Conservation (phyloP, 2,797 vertebrate species). For the Salmo trutta region DNA sequence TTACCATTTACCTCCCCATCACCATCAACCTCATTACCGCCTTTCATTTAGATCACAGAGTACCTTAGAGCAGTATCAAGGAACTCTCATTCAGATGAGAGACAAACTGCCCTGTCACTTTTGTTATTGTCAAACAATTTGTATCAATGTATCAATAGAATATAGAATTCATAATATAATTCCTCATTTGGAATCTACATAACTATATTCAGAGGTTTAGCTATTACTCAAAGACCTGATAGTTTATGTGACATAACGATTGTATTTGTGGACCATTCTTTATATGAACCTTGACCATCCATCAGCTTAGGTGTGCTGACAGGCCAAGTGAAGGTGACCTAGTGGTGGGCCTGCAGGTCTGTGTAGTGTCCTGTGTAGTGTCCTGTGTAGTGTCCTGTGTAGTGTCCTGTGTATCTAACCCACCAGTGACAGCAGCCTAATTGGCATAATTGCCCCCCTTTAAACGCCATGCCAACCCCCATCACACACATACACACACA, state of each 20-base stretch:
- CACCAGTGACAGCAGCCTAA: conserved; percentile 50
- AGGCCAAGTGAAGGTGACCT: conserved; percentile 32
- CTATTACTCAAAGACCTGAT: neutral
- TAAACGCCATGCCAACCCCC: conserved; percentile 20
- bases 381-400: too few relatives aligned
- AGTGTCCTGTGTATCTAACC: conserved; percentile 13
- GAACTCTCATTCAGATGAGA: too few relatives aligned
- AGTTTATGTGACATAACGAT: neutral
- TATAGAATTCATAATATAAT: too few relatives aligned
- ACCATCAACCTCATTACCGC: neutral
- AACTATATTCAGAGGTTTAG: too few relatives aligned
- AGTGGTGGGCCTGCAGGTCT: conserved; percentile 17
- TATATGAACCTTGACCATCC: conserved; percentile 6
- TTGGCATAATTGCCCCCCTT: conserved; percentile 58
- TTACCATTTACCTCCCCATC: neutral
- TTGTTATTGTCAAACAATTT: too few relatives aligned
- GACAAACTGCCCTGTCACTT: too few relatives aligned
- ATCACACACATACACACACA: conserved; percentile 5
- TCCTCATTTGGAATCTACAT: too few relatives aligned
- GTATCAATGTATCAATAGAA: too few relatives aligned
- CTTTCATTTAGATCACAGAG: too few relatives aligned
- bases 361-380: too few relatives aligned
- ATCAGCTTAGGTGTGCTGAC: conserved; percentile 35
- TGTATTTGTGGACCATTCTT: neutral
- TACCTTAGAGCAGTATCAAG: too few relatives aligned